phyloP scores from a whole-genome alignment of 2,888 invertebrate genomes.

The Drosophila kambysellisi region DNA sequence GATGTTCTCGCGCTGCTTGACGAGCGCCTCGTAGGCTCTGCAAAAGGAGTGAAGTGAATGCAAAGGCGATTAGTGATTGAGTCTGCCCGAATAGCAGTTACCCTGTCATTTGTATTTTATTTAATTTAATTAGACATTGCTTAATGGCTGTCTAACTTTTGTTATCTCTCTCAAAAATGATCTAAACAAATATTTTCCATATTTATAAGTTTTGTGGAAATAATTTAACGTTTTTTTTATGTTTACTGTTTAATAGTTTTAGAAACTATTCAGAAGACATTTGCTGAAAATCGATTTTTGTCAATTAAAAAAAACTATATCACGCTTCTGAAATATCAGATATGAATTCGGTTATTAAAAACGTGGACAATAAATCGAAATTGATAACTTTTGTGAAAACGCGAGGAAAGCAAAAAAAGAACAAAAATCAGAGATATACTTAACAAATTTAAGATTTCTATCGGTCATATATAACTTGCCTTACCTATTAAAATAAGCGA shows the following conservation, averaged over 20 bases:
- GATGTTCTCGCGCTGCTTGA: conserved; percentile 87
- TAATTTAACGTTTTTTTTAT: too few species aligned
- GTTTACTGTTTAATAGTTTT: too few species aligned
- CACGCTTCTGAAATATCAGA: too few species aligned
- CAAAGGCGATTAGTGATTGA: background rate
- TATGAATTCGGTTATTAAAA: too few species aligned
- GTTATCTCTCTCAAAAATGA: too few species aligned
- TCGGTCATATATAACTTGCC: too few species aligned
- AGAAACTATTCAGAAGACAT: too few species aligned
- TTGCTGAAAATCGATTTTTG: too few species aligned
- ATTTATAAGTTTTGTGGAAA: background rate
- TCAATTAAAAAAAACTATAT: too few species aligned
- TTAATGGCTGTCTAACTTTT: background rate
- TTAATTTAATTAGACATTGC: background rate
- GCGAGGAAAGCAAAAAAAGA: too few species aligned
- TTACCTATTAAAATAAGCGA: background rate
- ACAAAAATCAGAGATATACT: too few species aligned
- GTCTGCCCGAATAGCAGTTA: background rate
- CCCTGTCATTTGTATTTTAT: background rate
- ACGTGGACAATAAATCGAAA: background rate
- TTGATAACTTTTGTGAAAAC: background rate
- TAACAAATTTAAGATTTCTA: too few species aligned
- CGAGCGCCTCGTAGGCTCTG: conserved; percentile 87
- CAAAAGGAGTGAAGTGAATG: background rate
- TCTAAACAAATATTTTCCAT: background rate